Evolutionary conservation across 2,797 vertebrate genomes (phyloP).

Genomic region (Tapera naevia): DNA sequence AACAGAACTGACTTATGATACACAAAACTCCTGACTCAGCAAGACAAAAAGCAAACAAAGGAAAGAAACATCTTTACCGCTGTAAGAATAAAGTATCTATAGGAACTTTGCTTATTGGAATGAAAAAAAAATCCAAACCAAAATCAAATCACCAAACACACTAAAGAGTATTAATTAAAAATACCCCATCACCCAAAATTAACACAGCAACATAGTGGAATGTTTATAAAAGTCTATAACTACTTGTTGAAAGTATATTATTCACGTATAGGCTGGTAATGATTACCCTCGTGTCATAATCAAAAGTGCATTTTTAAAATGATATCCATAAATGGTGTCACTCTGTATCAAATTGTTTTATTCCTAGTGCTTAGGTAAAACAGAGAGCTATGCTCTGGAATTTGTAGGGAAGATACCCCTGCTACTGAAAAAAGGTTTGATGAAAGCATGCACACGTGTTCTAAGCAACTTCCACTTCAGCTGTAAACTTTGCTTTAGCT

Average conservation of each 20-base stretch:
- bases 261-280: not conserved
- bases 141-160: not conserved
- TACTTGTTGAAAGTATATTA: not conserved
- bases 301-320: not conserved
- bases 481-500: conserved; percentile 60
- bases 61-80: not conserved
- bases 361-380: not conserved
- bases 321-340: not conserved
- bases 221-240: not conserved
- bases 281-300: not conserved
- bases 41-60: not conserved
- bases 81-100: not conserved
- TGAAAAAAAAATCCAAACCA: not conserved
- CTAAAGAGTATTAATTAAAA: not conserved
- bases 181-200: not conserved
- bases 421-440: not conserved
- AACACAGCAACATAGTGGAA: not conserved
- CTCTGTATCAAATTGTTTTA: not conserved
- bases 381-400: not conserved
- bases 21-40: conserved; percentile 6
- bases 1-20: not conserved
- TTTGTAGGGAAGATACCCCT: not conserved
- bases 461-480: conserved; percentile 24
- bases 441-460: not conserved
- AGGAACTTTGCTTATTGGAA: not conserved